These are phyloP conservation scores for Formica exsecta DNA, from an alignment of 1,140 invertebrate species.

Conservation along the genomic window DNA sequence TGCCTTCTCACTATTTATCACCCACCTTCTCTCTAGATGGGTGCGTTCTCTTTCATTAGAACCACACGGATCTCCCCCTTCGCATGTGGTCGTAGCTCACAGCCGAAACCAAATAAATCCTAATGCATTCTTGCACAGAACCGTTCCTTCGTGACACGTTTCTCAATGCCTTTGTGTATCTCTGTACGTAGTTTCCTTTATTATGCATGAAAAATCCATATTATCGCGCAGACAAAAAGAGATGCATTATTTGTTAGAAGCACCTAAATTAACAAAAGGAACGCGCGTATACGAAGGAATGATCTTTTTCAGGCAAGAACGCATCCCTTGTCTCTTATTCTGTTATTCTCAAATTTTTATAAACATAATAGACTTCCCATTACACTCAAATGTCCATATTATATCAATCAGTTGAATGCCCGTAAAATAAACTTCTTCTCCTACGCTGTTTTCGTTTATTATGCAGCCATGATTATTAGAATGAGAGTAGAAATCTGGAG, in stretches of 20 bases:
- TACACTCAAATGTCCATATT: slow-evolving; percentile 28
- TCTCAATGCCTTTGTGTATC: neutral
- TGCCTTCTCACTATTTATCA: slow-evolving; percentile 64
- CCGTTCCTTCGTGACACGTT: slow-evolving; percentile 19
- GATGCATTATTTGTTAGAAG: neutral
- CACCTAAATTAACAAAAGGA: slow-evolving; percentile 1
- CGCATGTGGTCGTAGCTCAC: slow-evolving; percentile 77
- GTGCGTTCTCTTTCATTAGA: slow-evolving; percentile 60
- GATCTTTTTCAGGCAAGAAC: slow-evolving; percentile 22
- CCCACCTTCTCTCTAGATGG: slow-evolving; percentile 59
- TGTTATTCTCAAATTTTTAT: slow-evolving; percentile 13
- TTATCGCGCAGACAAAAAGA: slow-evolving; percentile 65
- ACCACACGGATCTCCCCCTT: slow-evolving; percentile 46
- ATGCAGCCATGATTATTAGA: neutral
- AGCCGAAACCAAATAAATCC: slow-evolving; percentile 76
- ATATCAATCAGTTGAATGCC: too few relatives aligned
- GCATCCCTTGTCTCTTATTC: neutral
- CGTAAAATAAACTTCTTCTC: neutral
- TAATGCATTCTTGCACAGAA: slow-evolving; percentile 34
- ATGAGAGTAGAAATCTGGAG: neutral
- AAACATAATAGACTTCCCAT: neutral
- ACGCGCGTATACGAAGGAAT: slow-evolving; percentile 16
- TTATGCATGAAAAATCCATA: neutral
- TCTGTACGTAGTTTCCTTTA: slow-evolving; percentile 24
- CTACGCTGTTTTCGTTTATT: neutral